These are phyloP conservation scores for Steinernema khuongi DNA, from an alignment of 1,140 invertebrate species.

Conservation along the genomic window DNA sequence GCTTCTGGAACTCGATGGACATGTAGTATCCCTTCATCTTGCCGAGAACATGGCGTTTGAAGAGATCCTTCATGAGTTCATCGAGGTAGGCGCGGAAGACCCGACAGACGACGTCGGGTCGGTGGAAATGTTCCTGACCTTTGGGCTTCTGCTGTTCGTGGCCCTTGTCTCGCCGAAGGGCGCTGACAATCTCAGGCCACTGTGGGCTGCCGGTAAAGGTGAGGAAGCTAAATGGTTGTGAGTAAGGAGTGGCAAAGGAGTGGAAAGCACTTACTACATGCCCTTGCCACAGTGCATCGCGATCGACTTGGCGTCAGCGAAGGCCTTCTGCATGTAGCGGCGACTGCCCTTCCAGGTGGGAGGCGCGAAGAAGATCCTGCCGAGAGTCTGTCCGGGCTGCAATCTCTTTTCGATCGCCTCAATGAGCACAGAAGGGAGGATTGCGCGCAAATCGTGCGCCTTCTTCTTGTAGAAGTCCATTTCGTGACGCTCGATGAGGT, in stretches of 20 bases:
- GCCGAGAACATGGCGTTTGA: not conserved
- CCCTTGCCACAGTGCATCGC: not conserved
- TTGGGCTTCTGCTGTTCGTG: not conserved
- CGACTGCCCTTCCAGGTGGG: not conserved
- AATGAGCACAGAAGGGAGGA: not conserved
- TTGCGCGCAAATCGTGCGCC: not conserved
- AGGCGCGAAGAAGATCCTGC: not conserved
- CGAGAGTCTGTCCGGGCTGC: not conserved
- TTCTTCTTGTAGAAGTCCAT: not conserved
- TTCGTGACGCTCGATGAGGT: not conserved
- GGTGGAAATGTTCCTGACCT: not conserved
- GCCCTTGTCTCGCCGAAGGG: too few relatives aligned
- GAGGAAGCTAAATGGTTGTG: not conserved
- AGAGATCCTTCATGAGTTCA: not conserved
- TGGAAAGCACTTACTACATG: not conserved
- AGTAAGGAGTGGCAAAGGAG: not conserved
- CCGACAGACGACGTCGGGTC: not conserved
- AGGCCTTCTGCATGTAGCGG: not conserved
- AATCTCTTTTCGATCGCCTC: not conserved
- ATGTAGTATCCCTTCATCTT: not conserved
- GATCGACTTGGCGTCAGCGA: not conserved
- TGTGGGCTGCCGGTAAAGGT: not conserved
- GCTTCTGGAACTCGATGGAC: slow-evolving; percentile 5
- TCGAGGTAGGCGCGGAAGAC: not conserved
- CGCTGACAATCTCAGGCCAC: not conserved